Percentiles rank a stretch among this genome's conserved stretches.
Conservation (phyloP, 2,113 vertebrate species). For the Trochalopteron elliotii region DNA sequence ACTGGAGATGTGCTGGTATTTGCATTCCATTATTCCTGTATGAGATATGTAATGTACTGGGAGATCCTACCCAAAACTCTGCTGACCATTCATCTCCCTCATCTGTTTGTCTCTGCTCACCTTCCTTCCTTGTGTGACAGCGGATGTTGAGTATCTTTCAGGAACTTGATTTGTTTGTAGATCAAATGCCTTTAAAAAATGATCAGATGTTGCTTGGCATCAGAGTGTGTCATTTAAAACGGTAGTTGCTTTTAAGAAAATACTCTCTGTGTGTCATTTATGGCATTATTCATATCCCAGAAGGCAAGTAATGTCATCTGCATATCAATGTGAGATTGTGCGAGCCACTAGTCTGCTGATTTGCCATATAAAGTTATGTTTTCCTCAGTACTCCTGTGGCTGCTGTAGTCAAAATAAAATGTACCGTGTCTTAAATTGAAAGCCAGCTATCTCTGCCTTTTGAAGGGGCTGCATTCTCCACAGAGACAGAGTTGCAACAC, state of each 20-base stretch:
- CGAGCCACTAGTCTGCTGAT: background rate
- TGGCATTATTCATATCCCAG: background rate
- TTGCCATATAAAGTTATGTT: background rate
- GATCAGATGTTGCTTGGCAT: slow-evolving; percentile 10
- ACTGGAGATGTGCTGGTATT: background rate
- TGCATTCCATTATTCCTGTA: background rate
- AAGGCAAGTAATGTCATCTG: background rate
- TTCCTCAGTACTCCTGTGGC: background rate
- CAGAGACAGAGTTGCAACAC: background rate
- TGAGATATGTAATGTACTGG: background rate
- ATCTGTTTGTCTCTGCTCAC: background rate
- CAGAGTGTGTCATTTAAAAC: background rate
- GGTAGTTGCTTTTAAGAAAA: background rate
- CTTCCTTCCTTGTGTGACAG: background rate
- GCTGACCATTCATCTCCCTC: background rate
- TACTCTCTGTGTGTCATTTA: background rate
- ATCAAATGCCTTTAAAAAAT: slow-evolving; percentile 48
- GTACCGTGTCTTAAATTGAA: background rate
- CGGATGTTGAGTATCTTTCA: background rate
- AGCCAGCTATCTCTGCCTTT: background rate
- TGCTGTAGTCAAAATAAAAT: slow-evolving; percentile 6
- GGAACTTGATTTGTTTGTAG: slow-evolving; percentile 54
- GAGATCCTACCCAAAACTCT: background rate
- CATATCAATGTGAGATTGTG: background rate
- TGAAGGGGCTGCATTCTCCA: background rate